Evolutionary conservation across 2,888 invertebrate genomes (phyloP), one percentile per base, ranked within the genome.

Genomic region (Noctua fimbriata): DNA sequence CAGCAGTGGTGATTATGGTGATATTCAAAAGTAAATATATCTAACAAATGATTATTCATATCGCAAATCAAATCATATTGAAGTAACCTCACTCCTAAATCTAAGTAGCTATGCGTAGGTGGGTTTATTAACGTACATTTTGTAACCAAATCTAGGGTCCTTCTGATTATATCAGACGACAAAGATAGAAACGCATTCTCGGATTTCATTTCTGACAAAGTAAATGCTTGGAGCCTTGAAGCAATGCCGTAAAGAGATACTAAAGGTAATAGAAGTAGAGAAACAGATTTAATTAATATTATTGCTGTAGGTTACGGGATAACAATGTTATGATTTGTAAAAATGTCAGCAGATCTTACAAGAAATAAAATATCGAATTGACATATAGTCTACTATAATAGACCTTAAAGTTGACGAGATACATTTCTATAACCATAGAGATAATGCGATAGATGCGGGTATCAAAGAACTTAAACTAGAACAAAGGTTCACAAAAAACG

Each of bases 81-180:
- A 60, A 70, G 41, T 79, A 83, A 82, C 67, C 69, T 78, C 55
- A 77, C 71, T 83, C 70, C 82, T 74, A 80, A 78, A 88, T 88
- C 80, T 63, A 47, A 72, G 78, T 76, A 76, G 76, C 76, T 71
- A 73, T 83, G 82, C 80, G 88, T 89, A 83, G 89, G 88, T 81
- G 86, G 82, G 81, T 84, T 82, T 86, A 86, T 84, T 87, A 87
- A 86, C 84, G 73, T 85, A 79, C 73, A 85, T 86, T 87, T 82
- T 82, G 89, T 86, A 89, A 89, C 86, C 81, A 82, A 87, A 88
- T 87, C 83, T 88, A 78, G 83, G 81, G 87, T 87, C 87, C 88
- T 87, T 86, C 63, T 81, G 89, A 89, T 89, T 69, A 66, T 81
- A 89, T 89, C 89, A 81, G 81, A 76, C 76, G 81, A 71, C 82